These are phyloP conservation scores for Rhaphigaster nebulosa DNA, from an alignment of 2,888 invertebrate species.

Conservation along the genomic window DNA sequence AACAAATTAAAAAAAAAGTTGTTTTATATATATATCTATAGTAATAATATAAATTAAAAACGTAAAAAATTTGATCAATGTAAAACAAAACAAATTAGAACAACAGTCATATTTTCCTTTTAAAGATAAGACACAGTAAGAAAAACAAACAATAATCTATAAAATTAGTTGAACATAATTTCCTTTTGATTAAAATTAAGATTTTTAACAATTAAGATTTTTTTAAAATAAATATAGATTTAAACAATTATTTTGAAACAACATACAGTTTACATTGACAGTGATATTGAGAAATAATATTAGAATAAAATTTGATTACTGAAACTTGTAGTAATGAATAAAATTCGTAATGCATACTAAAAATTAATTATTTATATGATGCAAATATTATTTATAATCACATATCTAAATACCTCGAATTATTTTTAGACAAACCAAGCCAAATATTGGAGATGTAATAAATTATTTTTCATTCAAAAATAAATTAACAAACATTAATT, in stretches of 20 bases:
- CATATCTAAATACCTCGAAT: background rate
- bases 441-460: background rate
- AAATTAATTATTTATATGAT: background rate
- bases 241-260: background rate
- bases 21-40: background rate
- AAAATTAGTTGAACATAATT: background rate
- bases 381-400: background rate
- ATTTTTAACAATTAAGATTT: background rate
- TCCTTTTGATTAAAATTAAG: background rate
- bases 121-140: background rate
- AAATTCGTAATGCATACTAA: background rate
- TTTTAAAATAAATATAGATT: background rate
- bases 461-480: background rate
- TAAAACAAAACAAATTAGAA: background rate
- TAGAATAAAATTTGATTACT: background rate
- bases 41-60: background rate
- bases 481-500: background rate
- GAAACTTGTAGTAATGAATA: background rate
- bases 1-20: background rate
- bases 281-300: background rate
- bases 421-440: background rate
- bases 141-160: background rate
- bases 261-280: background rate
- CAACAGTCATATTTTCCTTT: background rate
- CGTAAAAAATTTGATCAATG: background rate